Base-by-base conservation (phyloP, 1,140 invertebrate species). In the Drosophila sp. region DNA sequence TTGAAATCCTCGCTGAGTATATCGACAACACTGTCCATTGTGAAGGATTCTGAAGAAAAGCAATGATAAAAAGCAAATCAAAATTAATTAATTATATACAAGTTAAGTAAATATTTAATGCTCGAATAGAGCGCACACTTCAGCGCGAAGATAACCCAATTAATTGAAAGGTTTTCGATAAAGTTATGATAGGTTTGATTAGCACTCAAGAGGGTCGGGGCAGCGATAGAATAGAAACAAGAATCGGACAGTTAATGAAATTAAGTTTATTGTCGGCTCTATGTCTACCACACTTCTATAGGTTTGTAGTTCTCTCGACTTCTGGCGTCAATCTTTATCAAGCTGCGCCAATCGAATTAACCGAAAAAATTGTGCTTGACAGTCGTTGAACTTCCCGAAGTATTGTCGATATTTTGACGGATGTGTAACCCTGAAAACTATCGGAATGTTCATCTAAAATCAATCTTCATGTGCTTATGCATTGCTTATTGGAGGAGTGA, bases 141-240 rank as follows among this genome's bases (percentile, higher is more conserved):
- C 46, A 87, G 45, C 50, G 41, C 16, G 29, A 63, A 83, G 83
- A 89, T 89, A 89, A 89, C 83, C 83, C 83, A 89, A 89, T 89
- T 89, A 89, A 89, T 80, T 83, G 80, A 89, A 89, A 89, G 79
- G 64, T 89, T 89, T 80, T 87, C 65, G 83, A 87, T 87, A 87
- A 83, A 89, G 83, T 89, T 82, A 66, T 79, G 78, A 89, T 79
- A 75, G 82, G 75, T 80, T 76, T 76, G 82, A 87, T 87, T 89
- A 82, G 83, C 66, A 34, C 38, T 43, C 50, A 13, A n/a, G 34
- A 51, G 54, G 54, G 14, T 11, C 41, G 48, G 29, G 48, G 9
- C 16, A 18, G 25, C 50, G 62, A 27, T 34, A 57, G 62, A 51
- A 27, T 34, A 57, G 62, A 51, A 65, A 43, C 62, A 54, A 65